Conservation (phyloP, 2,113 vertebrate species). For the Pteropus alecto region DNA sequence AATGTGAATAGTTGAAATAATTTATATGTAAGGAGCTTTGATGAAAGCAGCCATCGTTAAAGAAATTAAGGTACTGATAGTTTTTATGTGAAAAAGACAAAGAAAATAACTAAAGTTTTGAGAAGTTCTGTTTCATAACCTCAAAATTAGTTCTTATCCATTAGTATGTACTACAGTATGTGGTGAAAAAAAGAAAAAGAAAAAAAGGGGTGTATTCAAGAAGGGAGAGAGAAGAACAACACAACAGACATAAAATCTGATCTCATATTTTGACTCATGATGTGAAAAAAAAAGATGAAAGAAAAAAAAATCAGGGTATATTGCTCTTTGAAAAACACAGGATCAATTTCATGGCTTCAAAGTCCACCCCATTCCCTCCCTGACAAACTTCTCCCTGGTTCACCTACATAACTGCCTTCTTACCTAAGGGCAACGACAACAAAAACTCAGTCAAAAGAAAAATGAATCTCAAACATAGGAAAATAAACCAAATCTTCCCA, state of each 20-base stretch:
- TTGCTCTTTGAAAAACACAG: not conserved
- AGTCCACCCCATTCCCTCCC: not conserved
- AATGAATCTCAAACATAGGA: not conserved
- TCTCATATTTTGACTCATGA: not conserved
- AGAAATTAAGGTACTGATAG: not conserved
- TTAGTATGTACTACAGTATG: not conserved
- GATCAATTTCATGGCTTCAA: constrained; percentile 19
- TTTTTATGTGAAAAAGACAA: not conserved
- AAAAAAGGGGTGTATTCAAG: not conserved
- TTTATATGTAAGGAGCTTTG: not conserved
- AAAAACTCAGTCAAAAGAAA: not conserved
- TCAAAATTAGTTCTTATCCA: not conserved
- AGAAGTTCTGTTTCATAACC: not conserved
- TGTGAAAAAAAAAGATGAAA: not conserved
- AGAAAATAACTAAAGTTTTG: not conserved
- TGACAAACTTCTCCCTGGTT: not conserved
- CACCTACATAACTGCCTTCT: not conserved
- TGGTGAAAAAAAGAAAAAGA: not conserved
- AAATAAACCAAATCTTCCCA: not conserved
- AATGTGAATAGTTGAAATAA: not conserved
- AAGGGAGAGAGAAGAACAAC: not conserved
- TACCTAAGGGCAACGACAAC: not conserved
- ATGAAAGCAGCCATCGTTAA: not conserved
- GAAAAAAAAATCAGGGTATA: not conserved
- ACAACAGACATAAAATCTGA: not conserved